Conservation (phyloP, 1,140 invertebrate genomes). For the Goniozus legneri region DNA sequence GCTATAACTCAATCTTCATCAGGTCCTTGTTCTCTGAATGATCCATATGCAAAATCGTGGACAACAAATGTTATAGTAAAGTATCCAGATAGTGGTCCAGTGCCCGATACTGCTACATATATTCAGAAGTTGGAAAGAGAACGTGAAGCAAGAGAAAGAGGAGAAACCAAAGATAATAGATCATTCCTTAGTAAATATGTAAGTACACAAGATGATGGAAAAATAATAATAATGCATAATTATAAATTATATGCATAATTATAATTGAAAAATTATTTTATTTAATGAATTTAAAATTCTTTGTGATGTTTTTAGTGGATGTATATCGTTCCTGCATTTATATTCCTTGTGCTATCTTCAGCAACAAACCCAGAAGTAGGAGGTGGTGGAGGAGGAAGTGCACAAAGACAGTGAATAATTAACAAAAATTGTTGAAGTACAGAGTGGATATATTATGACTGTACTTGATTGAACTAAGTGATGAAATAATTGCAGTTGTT, state of each 20-base stretch:
- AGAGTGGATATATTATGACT: too few relatives aligned
- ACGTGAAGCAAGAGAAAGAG: slow-evolving; percentile 82
- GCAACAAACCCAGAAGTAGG: slow-evolving; percentile 74
- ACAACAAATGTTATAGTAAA: slow-evolving; percentile 40
- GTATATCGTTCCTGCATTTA: slow-evolving; percentile 86
- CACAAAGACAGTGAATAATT: slow-evolving; percentile 31
- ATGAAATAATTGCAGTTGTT: slow-evolving; percentile 11
- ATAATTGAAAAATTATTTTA: background rate
- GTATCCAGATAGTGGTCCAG: slow-evolving; percentile 43
- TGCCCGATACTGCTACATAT: slow-evolving; percentile 86
- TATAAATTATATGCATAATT: background rate
- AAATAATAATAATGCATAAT: too few relatives aligned
- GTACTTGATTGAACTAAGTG: too few relatives aligned
- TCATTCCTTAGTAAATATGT: slow-evolving; percentile 97
- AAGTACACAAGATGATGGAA: slow-evolving; percentile 48
- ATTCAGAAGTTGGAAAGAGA: slow-evolving; percentile 90
- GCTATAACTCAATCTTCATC: slow-evolving; percentile 38
- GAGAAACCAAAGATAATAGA: slow-evolving; percentile 86
- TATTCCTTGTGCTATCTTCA: slow-evolving; percentile 81
- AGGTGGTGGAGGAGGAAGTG: slow-evolving; percentile 42
- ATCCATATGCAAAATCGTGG: slow-evolving; percentile 39
- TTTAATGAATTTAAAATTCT: background rate
- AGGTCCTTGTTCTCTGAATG: slow-evolving; percentile 30
- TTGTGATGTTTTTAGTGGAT: slow-evolving; percentile 78
- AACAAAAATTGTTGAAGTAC: too few relatives aligned